A percentile compares a stretch with the other conserved stretches of the same genome.
Evolutionary conservation across 1,140 invertebrate genomes (phyloP).

Genomic region (Chrysopa pallens): DNA sequence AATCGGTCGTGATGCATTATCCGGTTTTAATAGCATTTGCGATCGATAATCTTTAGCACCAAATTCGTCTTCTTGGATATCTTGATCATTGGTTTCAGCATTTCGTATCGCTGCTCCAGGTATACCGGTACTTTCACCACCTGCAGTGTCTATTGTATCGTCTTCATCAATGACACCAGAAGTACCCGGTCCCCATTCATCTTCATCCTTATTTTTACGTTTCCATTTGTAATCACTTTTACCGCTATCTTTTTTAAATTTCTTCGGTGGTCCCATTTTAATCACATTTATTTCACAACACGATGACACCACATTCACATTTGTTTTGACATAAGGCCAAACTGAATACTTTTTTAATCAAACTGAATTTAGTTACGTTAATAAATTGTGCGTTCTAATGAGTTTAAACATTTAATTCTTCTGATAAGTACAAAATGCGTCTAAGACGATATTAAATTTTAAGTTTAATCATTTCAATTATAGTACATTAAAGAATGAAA

Average conservation of each 20-base stretch:
- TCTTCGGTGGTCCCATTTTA: conserved; percentile 29
- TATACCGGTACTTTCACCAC: conserved; percentile 24
- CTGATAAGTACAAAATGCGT: no score
- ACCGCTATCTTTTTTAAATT: conserved; percentile 21
- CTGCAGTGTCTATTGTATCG: conserved; percentile 24
- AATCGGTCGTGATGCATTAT: conserved; percentile 76
- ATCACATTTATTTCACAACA: background rate
- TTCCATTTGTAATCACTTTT: conserved; percentile 20
- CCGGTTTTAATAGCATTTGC: conserved; percentile 79
- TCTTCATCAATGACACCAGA: conserved; percentile 25
- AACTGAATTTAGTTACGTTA: no score
- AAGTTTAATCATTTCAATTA: no score
- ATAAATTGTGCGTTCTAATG: no score
- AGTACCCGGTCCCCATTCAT: conserved; percentile 25
- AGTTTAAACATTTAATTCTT: no score
- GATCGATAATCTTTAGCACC: conserved; percentile 93
- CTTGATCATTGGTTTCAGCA: conserved; percentile 56
- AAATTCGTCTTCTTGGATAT: conserved; percentile 80
- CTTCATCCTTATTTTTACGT: conserved; percentile 35
- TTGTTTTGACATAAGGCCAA: no score
- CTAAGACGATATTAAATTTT: no score
- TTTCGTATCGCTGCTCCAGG: conserved; percentile 69
- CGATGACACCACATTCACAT: no score
- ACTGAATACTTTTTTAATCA: no score
- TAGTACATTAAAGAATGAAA: no score